Evolutionary conservation across 2,888 invertebrate species (phyloP), one percentile per base, ranked within the genome.

Genomic region (Scaptomyza cyrtandrae): DNA sequence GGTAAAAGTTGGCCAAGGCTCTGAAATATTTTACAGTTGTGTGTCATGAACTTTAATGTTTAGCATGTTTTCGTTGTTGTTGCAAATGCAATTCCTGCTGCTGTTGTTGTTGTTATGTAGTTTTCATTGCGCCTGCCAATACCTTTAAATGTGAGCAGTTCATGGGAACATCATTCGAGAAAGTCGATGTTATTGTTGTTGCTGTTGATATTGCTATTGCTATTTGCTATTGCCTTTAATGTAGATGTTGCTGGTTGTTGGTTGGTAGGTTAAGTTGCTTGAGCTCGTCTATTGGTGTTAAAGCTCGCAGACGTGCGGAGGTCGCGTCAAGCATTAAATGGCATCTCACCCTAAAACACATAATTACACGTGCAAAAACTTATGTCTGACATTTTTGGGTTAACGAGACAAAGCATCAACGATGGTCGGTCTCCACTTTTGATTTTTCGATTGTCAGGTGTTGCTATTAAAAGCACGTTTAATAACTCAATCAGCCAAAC

Each of bases 21-120:
- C 77, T 83, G 83, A 86, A 86, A 78, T 76, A 72, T 83, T 81
- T 84, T 85, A 86, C 87, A 82, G 85, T 85, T 86, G 80, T 86
- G 85, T 86, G 85, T 85, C 85, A 78, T 85, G 85, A 85, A 86
- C 85, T 82, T 76, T 82, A 84, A 80, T 86, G 86, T 79, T 82
- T 67, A 78, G 75, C 80, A 78, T 78, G 75, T 60, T 68, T 49
- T 65, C 68, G 45, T 64, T 70, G 48, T 44, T 46, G 24, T 49
- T 48, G 46, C 69, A 52, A 62, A 63, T 69, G 74, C 43, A 43
- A 56, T 61, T 33, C 33, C 33, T 43, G 54, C 24, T 24, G 14
- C 44, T 31, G 41, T 24, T 55, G 59, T 10, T 64, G 53, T 27
- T 55, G 49, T 35, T 58, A 76, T 80, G 83, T 56, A 65, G 69